A percentile compares a stretch with the other conserved stretches of the same genome.
These are phyloP conservation scores for Epinephelus lanceolatus DNA, from an alignment of 2,113 vertebrate genomes.

Conservation along the genomic window DNA sequence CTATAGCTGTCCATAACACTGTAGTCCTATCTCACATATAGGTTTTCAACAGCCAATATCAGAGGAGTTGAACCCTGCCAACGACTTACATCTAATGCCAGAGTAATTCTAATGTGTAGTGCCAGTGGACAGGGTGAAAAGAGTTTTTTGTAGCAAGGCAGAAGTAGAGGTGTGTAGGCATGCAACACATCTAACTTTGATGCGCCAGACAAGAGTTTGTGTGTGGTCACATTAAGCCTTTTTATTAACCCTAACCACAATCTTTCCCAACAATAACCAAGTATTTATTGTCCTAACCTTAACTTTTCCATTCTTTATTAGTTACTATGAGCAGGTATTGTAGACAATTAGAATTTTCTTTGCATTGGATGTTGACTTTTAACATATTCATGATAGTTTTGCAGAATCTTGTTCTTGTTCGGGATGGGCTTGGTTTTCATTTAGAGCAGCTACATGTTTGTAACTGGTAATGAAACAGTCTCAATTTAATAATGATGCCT, in stretches of 20 bases:
- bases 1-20: neutral
- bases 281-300: neutral
- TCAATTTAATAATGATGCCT: too few relatives aligned
- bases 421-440: neutral
- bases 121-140: neutral
- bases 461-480: too few relatives aligned
- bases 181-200: too few relatives aligned
- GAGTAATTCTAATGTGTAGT: neutral
- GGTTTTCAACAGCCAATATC: neutral
- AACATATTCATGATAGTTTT: too few relatives aligned
- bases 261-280: neutral
- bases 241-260: neutral
- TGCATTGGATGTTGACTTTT: too few relatives aligned
- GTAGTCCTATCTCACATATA: too few relatives aligned
- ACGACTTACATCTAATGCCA: neutral
- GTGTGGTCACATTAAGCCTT: neutral
- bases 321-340: too few relatives aligned
- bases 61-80: neutral
- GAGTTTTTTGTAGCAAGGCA: neutral
- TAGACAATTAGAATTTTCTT: neutral
- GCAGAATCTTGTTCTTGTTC: neutral
- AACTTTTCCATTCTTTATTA: neutral
- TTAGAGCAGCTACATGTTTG: too few relatives aligned
- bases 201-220: neutral
- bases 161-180: neutral